Percentiles rank a stretch among this genome's conserved stretches.
phyloP scores from a whole-genome alignment of 2,797 vertebrate species.

The Mionectes olivaceus region DNA sequence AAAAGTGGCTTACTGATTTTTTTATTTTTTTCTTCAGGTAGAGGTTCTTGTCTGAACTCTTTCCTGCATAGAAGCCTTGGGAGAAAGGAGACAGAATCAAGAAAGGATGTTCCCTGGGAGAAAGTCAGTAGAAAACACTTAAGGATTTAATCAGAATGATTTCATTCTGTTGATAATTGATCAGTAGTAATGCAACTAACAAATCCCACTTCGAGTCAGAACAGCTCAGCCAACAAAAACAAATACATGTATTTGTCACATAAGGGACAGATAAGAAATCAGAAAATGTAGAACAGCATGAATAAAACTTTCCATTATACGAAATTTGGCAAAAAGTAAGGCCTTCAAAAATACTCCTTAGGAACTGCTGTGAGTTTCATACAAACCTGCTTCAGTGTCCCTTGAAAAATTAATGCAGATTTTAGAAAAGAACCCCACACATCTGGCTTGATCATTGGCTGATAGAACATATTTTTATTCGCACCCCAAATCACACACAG shows the following conservation, averaged over 20 bases:
- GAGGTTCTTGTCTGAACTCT: not conserved
- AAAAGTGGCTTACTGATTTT: not conserved
- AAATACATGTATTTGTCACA: not conserved
- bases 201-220: not conserved
- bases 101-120: not conserved
- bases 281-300: not conserved
- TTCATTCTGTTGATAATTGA: not conserved
- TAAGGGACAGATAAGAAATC: not conserved
- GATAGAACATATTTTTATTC: constrained; percentile 11
- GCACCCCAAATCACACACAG: constrained; percentile 31
- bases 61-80: not conserved
- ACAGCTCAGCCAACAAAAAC: not conserved
- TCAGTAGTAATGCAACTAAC: not conserved
- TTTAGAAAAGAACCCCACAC: not conserved
- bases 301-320: not conserved
- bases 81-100: not conserved
- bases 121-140: not conserved
- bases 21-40: not conserved
- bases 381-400: not conserved
- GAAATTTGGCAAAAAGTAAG: not conserved
- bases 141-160: not conserved
- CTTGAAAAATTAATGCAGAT: constrained; percentile 20
- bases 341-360: not conserved
- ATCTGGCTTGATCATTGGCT: constrained; percentile 17
- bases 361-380: not conserved